These are phyloP conservation scores for Dendroctonus ponderosae DNA, from an alignment of 1,140 invertebrate species.

Conservation along the genomic window DNA sequence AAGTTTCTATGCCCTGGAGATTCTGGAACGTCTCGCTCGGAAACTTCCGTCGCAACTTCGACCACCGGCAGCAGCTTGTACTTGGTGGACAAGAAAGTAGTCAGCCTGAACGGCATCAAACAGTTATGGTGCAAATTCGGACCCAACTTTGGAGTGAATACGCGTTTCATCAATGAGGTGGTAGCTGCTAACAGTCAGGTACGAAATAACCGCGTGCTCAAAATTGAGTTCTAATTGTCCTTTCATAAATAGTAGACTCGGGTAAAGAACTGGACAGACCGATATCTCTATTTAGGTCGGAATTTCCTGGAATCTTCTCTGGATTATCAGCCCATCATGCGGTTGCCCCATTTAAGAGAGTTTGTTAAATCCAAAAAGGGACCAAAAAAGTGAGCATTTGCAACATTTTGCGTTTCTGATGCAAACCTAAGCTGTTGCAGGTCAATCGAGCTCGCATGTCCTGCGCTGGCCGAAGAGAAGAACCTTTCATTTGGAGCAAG, in stretches of 20 bases:
- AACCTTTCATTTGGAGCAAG: conserved; percentile 26
- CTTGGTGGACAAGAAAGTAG: conserved; percentile 45
- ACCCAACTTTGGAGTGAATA: conserved; percentile 29
- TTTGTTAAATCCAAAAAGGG: conserved; percentile 25
- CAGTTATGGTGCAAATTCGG: conserved; percentile 51
- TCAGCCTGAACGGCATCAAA: conserved; percentile 43
- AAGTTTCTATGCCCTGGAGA: conserved; percentile 48
- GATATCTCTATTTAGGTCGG: conserved; percentile 51
- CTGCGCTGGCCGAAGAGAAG: conserved; percentile 19
- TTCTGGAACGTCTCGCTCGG: conserved; percentile 53
- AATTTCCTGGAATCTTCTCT: conserved; percentile 27
- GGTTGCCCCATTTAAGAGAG: conserved; percentile 11
- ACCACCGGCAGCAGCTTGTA: conserved; percentile 52
- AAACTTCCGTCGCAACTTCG: conserved; percentile 56
- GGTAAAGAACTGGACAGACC: conserved; percentile 49
- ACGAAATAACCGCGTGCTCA: background rate
- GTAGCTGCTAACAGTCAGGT: conserved; percentile 25
- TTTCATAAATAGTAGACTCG: conserved; percentile 37
- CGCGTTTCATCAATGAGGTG: conserved; percentile 17
- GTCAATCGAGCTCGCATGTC: conserved; percentile 10
- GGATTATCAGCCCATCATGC: conserved; percentile 30
- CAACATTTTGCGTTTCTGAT: conserved; percentile 7
- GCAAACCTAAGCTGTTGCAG: conserved; percentile 6
- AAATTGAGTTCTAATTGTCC: conserved; percentile 19
- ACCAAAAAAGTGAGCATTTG: conserved; percentile 6